These are phyloP conservation scores for Sitobion miscanthi DNA, from an alignment of 1,140 invertebrate genomes.

Conservation along the genomic window DNA sequence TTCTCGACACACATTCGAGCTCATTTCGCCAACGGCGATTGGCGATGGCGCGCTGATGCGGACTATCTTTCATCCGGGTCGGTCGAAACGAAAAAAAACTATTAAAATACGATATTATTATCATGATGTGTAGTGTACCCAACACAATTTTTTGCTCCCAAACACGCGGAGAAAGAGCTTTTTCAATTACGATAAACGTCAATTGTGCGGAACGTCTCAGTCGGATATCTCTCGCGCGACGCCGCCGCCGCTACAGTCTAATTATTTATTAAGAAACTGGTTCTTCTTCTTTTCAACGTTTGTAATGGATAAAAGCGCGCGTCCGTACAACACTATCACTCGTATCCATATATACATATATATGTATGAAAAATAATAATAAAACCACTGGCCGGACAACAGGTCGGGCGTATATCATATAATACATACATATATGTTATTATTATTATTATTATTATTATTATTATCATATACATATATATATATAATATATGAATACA, in stretches of 20 bases:
- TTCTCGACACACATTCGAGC: neutral
- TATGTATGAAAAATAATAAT: neutral
- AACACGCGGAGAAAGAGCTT: conserved; percentile 22
- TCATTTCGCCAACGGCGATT: neutral
- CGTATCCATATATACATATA: neutral
- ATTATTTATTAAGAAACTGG: conserved; percentile 55
- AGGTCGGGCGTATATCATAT: conserved; percentile 3
- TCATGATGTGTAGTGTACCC: neutral
- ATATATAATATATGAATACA: neutral
- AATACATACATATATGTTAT: neutral
- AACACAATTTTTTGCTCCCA: neutral
- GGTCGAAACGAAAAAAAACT: conserved; percentile 16
- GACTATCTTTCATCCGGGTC: neutral
- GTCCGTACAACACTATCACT: neutral
- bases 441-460: neutral
- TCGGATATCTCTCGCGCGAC: conserved; percentile 32
- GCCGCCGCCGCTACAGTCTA: conserved; percentile 17
- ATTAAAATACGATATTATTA: conserved; percentile 17
- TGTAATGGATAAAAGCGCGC: conserved; percentile 35
- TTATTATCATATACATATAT: neutral
- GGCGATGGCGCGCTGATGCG: neutral
- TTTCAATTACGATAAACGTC: conserved; percentile 55
- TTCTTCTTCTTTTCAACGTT: conserved; percentile 56
- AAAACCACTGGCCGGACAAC: conserved; percentile 15
- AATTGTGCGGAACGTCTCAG: conserved; percentile 51